Base-by-base conservation (phyloP, 2,888 invertebrate species). In the Polyommatus iphigenia region DNA sequence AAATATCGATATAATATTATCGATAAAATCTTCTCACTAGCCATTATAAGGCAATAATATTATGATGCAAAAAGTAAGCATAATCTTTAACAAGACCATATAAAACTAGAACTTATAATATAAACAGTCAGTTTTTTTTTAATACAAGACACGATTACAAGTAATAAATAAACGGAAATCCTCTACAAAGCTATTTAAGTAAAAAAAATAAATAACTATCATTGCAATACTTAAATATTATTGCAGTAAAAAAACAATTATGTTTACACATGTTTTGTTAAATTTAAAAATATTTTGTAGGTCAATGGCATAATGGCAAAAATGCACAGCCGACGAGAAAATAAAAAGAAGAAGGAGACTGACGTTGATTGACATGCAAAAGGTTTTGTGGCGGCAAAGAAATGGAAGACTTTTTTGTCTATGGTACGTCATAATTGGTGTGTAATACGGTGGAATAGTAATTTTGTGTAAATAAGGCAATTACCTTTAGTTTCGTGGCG, bases 341-440 rank as follows among this genome's bases (percentile, higher is more conserved):
- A 75, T 50, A 54, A 75, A 54, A 75, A 75, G 46, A 72, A 72
- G 54, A 15, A 75, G 46, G 13, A 73, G 15, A 29, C 54, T 75
- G 75, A 75, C 54, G 18, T 54, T 75, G 75, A 75, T 75, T 75
- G 75, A 75, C 54, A 75, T 50, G 75, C 18, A 50, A 54, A 75
- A 46, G 50, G 18, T 75, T 54, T 75, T 75, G 24, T 54, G 29
- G 75, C 29, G 75, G 50, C 46, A 75, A 75, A 75, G 20, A 29
- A 50, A 72, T 46, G 46, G 24, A 29, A 29, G 67, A 67, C 10
- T 3, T 46, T 41, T 72, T 46, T 46, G 46, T 71, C 71, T 41
- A 71, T 13, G 18, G 18, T 72, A 46, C 72, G 36, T n/a, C 41
- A 71, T 71, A 71, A 71, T 72, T 72, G 72, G 72, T 20, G 20